Evolutionary conservation across 1,140 invertebrate genomes (phyloP), one percentile per base, ranked within the genome.

Genomic region (Aricia agestis): DNA sequence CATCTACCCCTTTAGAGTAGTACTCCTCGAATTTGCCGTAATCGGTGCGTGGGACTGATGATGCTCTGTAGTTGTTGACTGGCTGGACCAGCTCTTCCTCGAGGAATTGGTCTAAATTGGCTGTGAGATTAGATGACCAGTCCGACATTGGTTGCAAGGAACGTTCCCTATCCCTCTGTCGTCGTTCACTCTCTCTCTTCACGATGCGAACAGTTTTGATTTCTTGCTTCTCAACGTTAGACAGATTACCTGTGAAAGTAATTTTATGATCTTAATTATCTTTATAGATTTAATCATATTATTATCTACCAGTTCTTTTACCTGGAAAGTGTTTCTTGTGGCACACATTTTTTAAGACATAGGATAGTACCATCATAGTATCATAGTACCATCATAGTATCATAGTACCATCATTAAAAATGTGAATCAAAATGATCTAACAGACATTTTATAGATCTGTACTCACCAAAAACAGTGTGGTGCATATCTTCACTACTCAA

Each of bases 191-290:
- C 83, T 98, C 97, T 31, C 97, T 91, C 92, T 98, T 98, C 0
- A 98, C 97, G 80, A 98, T 98, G 69, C 98, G 93, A 25, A 98
- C 97, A 1, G 98, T 98, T 93, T 98, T 97, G 31, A 97, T 97
- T 89, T 97, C 96, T 84, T 95, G 96, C 74, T 96, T 96, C 79
- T 98, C 97, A 57, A 97, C 95, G 86, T 94, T 95, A 1, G 95
- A 95, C 42, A 97, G 91, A 73, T 96, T 94, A 71, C 94, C 95
- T 96, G 80, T 5, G 6, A 90, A 88, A 75, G 75, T 61, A 71
- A 76, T n/a, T n/a, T n/a, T 32, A 32, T 3, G 32, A 32, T 32
- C 6, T 3, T 32, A 32, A 32, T 32, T 32, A 32, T 32, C 25
- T 25, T 25, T 25, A 25, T 25, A 25, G 0, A 3, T 25, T 25